Evolutionary conservation across 2,113 vertebrate genomes (phyloP).

Genomic region (Riparia riparia): DNA sequence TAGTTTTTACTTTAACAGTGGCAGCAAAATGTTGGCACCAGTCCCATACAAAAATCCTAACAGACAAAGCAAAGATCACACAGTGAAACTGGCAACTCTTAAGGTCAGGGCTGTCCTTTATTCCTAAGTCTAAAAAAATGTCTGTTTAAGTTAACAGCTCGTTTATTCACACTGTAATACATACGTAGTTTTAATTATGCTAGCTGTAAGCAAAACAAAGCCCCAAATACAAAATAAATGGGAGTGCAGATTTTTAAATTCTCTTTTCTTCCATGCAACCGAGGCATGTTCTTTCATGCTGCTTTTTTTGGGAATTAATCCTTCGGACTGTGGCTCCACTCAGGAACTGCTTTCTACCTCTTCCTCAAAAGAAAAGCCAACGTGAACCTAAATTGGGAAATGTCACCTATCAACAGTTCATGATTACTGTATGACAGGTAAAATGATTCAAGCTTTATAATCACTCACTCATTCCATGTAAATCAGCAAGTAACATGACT

Average conservation of each 20-base stretch:
- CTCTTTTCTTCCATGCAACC: not conserved
- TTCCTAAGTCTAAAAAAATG: not conserved
- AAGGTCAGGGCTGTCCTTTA: not conserved
- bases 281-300: not conserved
- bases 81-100: slow-evolving; percentile 14
- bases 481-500: not conserved
- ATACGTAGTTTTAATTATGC: not conserved
- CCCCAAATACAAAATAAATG: not conserved
- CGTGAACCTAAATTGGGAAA: not conserved
- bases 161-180: not conserved
- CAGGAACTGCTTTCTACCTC: not conserved
- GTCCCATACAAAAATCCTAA: slow-evolving; percentile 28
- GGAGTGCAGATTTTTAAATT: not conserved
- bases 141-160: not conserved
- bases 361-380: not conserved
- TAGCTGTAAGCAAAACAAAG: slow-evolving; percentile 30
- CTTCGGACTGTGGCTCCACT: not conserved
- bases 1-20: slow-evolving; percentile 70
- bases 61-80: slow-evolving; percentile 60
- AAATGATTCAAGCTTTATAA: not conserved
- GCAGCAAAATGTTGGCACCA: slow-evolving; percentile 70
- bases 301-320: not conserved
- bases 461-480: not conserved
- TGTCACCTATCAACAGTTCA: not conserved
- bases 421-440: not conserved